A percentile compares a stretch with the other conserved stretches of the same genome.
phyloP scores from a whole-genome alignment of 2,797 vertebrate species.

The Numenius phaeopus region DNA sequence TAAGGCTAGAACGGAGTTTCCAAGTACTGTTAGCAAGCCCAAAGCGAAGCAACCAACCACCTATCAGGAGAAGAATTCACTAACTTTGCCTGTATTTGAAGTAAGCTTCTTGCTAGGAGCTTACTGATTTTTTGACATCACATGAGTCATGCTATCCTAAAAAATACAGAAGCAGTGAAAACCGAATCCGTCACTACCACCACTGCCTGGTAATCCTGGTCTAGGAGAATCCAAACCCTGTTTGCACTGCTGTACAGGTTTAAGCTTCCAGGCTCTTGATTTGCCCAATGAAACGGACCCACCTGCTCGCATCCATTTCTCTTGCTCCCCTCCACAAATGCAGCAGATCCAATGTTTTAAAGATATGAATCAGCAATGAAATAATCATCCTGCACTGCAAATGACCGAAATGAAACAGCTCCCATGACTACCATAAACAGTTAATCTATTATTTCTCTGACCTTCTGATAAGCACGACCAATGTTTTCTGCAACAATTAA shows the following conservation, averaged over 20 bases:
- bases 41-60: not conserved
- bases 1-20: not conserved
- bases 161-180: not conserved
- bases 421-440: not conserved
- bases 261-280: not conserved
- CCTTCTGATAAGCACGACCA: not conserved
- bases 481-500: not conserved
- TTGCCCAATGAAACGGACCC: not conserved
- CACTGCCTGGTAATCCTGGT: not conserved
- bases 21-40: not conserved
- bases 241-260: not conserved
- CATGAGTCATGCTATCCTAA: not conserved
- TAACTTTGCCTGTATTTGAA: not conserved
- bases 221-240: not conserved
- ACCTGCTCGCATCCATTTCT: not conserved
- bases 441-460: not conserved
- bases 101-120: not conserved
- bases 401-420: not conserved
- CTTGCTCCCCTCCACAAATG: not conserved
- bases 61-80: not conserved
- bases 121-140: not conserved
- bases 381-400: not conserved
- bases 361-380: not conserved
- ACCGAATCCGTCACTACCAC: not conserved
- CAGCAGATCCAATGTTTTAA: not conserved